Evolutionary conservation across 2,113 vertebrate genomes (phyloP).

Genomic region (Varanus salvator): DNA sequence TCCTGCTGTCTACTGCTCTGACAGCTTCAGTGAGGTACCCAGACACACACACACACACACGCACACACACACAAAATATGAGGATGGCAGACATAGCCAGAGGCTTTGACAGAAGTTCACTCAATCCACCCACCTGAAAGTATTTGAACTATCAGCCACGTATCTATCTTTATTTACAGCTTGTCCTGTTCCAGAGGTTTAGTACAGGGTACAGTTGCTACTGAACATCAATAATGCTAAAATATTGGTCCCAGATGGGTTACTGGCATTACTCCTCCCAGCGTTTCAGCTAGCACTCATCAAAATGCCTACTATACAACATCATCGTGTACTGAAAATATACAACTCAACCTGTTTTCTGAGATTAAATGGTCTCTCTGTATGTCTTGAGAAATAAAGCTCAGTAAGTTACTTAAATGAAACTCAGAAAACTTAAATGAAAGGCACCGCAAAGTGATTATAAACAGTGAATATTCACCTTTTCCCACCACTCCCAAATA

Average conservation of each 20-base stretch:
- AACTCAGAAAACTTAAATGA: background rate
- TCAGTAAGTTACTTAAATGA: background rate
- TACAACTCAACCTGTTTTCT: background rate
- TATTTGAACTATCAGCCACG: conserved; percentile 12
- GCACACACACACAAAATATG: background rate
- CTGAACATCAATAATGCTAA: conserved; percentile 11
- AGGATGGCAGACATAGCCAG: conserved; percentile 22
- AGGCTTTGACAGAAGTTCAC: conserved; percentile 43
- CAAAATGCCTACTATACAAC: background rate
- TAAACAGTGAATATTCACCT: background rate
- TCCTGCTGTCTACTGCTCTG: background rate
- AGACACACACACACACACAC: no score
- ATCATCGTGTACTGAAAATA: background rate
- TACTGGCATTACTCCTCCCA: background rate
- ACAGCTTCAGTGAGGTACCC: background rate
- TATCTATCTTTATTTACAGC: conserved; percentile 3
- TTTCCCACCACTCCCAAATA: background rate
- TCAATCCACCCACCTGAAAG: conserved; percentile 30
- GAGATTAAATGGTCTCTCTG: background rate
- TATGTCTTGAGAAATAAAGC: background rate
- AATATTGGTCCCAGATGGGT: conserved; percentile 13
- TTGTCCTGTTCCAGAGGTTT: conserved; percentile 24
- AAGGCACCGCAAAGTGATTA: background rate
- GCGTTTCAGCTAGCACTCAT: background rate
- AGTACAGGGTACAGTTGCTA: background rate